These are phyloP conservation scores for Notarius quadriscutis DNA, from an alignment of 2,113 vertebrate species.

Conservation along the genomic window DNA sequence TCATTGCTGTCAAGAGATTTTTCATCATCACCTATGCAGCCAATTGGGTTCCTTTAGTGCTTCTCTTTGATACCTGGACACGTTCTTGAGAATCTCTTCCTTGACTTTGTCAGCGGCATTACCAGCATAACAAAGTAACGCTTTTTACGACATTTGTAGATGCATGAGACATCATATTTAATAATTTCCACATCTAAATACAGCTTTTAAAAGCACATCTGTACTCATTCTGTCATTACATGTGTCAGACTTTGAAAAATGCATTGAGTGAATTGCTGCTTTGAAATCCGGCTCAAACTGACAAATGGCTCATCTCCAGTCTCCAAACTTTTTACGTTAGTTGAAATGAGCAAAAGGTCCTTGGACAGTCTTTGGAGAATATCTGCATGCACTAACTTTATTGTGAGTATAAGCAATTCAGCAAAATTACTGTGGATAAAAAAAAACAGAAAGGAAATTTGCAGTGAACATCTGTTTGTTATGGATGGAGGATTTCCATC, in stretches of 20 bases:
- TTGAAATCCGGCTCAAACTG: conserved; percentile 4
- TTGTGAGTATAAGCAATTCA: conserved; percentile 17
- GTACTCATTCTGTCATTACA: background rate
- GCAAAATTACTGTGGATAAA: background rate
- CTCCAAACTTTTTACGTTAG: conserved; percentile 6
- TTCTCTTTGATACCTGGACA: background rate
- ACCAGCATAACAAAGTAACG: background rate
- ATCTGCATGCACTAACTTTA: conserved; percentile 12
- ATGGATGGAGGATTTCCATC: background rate
- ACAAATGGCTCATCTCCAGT: conserved; percentile 23
- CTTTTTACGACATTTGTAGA: background rate
- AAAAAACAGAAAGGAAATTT: background rate
- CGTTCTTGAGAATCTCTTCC: background rate
- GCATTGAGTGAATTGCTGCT: conserved; percentile 1
- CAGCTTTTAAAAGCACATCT: background rate
- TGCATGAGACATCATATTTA: background rate
- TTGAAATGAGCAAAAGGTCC: background rate
- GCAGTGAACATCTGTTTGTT: conserved; percentile 4
- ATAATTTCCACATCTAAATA: background rate
- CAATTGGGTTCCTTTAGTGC: background rate
- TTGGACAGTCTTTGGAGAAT: conserved; percentile 3
- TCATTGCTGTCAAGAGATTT: background rate
- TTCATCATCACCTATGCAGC: background rate
- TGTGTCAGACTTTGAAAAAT: background rate
- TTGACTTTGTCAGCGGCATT: background rate